Evolutionary conservation across 2,797 vertebrate species (phyloP), one percentile per base, ranked within the genome.

Genomic region (Pseudopleuronectes americanus): DNA sequence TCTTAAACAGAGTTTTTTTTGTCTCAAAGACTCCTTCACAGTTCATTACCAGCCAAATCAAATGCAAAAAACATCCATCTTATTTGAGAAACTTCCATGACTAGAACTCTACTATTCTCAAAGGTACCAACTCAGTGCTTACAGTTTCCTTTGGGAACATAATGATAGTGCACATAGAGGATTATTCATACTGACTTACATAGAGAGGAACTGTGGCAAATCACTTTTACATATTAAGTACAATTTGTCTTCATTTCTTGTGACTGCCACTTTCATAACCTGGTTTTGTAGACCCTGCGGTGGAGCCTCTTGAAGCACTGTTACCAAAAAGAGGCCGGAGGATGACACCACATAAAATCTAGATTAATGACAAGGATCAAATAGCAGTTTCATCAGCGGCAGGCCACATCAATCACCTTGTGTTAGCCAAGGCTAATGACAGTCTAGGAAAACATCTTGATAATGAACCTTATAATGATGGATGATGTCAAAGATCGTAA

Each of bases 381-480:
- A 87, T 60, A 73, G 90, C 84, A 84, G 84, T 85, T 92, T 94
- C 91, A 93, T 94, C 94, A 91, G 87, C 87, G 87, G 21, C 65
- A 85, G 89, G 88, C 89, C 84, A 86, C 92, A 96, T 96, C 94
- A 92, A 90, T 95, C 94, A 93, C 90, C 51, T 74, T 82, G 90
- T 88, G 92, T 93, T 93, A 92, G 84, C 90, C 84, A 90, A 93
- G 94, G 95, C 93, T 94, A 94, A 96, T 96, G 95, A 94, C 90
- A 88, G 90, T 79, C 85, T 90, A 94, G 94, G 91, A 94, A 94
- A 95, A 94, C 92, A 91, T 93, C 90, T 92, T 90, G 93, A 94
- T 96, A 95, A 96, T 94, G 93, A 94, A 91, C 89, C 95, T 96
- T 93, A 95, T 89, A 93, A 94, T 95, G 96, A 97, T 94, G 88